phyloP scores from a whole-genome alignment of 2,888 invertebrate genomes.

The Papilio protenor region DNA sequence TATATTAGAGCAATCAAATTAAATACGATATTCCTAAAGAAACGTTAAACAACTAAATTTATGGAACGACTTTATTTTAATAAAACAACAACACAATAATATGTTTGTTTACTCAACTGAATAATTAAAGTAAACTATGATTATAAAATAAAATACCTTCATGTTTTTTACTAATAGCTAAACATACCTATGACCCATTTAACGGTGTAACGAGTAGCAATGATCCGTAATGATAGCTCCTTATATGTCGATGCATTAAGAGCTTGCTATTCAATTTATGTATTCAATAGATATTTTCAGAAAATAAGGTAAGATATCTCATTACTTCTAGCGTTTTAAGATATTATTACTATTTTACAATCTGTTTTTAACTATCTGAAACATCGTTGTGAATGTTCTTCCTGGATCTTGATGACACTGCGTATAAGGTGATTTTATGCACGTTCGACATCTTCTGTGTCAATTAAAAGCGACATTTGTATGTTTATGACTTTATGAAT shows the following conservation, averaged over 20 bases:
- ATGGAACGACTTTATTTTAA: not conserved
- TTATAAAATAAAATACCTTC: slow-evolving; percentile 9
- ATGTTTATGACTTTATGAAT: not conserved
- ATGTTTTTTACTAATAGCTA: slow-evolving; percentile 19
- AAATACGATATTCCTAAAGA: not conserved
- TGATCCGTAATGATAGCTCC: slow-evolving; percentile 34
- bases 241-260: slow-evolving; percentile 32
- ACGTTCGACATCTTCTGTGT: not conserved
- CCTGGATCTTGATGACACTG: slow-evolving; percentile 19
- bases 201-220: slow-evolving; percentile 30
- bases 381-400: slow-evolving; percentile 31
- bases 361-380: slow-evolving; percentile 13
- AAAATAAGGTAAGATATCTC: slow-evolving; percentile 40
- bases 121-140: slow-evolving; percentile 1
- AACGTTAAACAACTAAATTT: not conserved
- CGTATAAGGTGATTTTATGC: slow-evolving; percentile 1
- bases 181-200: slow-evolving; percentile 32
- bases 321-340: slow-evolving; percentile 30
- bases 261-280: slow-evolving; percentile 33
- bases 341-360: slow-evolving; percentile 31
- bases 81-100: slow-evolving; percentile 9
- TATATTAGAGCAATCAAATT: too few relatives aligned
- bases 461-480: not conserved
- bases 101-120: slow-evolving; percentile 6
- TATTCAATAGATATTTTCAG: slow-evolving; percentile 36